Evolutionary conservation across 2,888 invertebrate genomes (phyloP).

Genomic region (Helleia helle): DNA sequence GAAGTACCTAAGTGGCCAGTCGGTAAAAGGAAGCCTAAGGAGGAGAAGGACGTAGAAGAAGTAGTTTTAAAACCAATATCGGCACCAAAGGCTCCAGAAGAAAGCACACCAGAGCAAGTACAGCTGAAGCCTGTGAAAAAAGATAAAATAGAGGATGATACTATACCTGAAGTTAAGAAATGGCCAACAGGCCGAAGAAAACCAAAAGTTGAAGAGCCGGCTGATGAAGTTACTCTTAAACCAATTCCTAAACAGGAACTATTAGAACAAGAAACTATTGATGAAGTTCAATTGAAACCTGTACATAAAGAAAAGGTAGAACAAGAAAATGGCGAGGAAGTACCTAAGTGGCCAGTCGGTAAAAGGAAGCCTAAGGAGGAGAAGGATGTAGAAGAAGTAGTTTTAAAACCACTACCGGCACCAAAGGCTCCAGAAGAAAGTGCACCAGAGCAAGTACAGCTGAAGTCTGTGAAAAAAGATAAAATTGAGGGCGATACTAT

Average conservation of each 20-base stretch:
- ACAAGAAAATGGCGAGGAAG: too few relatives aligned
- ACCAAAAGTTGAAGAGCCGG: conserved; percentile 31
- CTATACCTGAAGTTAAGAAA: conserved; percentile 19
- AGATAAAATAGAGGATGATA: neutral
- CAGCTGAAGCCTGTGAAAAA: neutral
- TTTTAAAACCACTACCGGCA: too few relatives aligned
- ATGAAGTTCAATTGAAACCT: too few relatives aligned
- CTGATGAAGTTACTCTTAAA: conserved; percentile 54
- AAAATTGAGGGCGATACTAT: too few relatives aligned
- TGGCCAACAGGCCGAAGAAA: conserved; percentile 38
- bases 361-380: too few relatives aligned
- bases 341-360: too few relatives aligned
- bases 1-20: neutral
- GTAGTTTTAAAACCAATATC: neutral
- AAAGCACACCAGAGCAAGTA: neutral
- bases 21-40: neutral
- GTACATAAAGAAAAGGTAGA: too few relatives aligned
- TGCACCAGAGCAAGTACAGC: too few relatives aligned
- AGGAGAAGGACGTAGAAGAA: neutral
- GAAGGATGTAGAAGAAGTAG: too few relatives aligned
- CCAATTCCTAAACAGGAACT: conserved; percentile 44
- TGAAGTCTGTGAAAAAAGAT: too few relatives aligned
- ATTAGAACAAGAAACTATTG: conserved; percentile 28
- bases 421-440: too few relatives aligned
- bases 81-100: neutral